These are phyloP conservation scores for Drosophila punjabiensis DNA, from an alignment of 1,140 invertebrate species.

Conservation along the genomic window DNA sequence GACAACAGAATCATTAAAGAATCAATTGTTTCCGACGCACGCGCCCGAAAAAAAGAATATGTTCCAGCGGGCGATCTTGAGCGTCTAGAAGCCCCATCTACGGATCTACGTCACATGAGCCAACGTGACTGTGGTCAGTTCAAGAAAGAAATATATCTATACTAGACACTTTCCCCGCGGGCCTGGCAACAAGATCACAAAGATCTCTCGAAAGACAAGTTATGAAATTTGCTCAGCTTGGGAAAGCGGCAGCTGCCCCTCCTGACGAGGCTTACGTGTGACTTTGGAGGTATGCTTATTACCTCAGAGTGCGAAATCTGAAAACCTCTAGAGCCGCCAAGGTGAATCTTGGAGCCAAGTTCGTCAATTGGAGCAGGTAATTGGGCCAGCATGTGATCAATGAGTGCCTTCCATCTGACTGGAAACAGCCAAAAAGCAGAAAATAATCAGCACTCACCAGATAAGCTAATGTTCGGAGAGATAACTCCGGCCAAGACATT, in stretches of 20 bases:
- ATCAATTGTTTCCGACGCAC: constrained; percentile 58
- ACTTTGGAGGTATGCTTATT: constrained; percentile 14
- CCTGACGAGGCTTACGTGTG: constrained; percentile 28
- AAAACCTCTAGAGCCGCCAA: constrained; percentile 35
- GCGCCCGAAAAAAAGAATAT: constrained; percentile 19
- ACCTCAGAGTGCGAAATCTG: constrained; percentile 43
- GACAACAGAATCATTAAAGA: constrained; percentile 77
- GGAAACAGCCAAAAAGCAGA: not conserved
- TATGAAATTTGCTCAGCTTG: constrained; percentile 42
- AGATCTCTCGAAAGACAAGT: constrained; percentile 20
- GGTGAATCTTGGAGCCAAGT: constrained; percentile 34
- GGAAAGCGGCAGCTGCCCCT: constrained; percentile 35
- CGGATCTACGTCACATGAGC: constrained; percentile 45
- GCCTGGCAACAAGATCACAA: constrained; percentile 62
- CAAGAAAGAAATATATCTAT: constrained; percentile 33
- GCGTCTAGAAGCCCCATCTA: constrained; percentile 16
- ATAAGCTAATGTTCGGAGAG: constrained; percentile 30
- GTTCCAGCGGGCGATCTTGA: constrained; percentile 8
- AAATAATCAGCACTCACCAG: constrained; percentile 23
- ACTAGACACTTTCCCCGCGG: constrained; percentile 1
- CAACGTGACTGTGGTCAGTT: constrained; percentile 77
- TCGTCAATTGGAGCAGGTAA: constrained; percentile 30
- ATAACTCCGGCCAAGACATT: constrained; percentile 10
- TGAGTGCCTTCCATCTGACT: constrained; percentile 6
- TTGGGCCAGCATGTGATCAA: constrained; percentile 45